phyloP scores from a whole-genome alignment of 2,113 vertebrate genomes.

The Sylvilagus bachmani region DNA sequence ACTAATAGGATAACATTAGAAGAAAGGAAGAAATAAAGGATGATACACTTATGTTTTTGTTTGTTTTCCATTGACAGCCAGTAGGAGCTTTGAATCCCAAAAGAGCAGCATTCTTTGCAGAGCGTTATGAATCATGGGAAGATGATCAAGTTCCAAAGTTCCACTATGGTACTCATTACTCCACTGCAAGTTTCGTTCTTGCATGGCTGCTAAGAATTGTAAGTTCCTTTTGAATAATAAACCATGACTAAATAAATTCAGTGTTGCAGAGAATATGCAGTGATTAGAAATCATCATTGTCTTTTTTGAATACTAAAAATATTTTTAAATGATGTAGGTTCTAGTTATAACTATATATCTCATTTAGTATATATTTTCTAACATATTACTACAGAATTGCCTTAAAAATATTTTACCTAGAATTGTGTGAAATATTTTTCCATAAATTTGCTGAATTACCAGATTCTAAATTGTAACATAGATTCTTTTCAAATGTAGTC shows the following conservation, averaged over 20 bases:
- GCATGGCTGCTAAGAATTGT: slow-evolving; percentile 98
- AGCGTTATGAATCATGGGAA: slow-evolving; percentile 97
- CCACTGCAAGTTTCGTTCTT: slow-evolving; percentile 96
- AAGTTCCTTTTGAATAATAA: slow-evolving; percentile 86
- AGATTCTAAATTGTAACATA: slow-evolving; percentile 26
- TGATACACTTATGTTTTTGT: slow-evolving; percentile 45
- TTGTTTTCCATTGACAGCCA: slow-evolving; percentile 88
- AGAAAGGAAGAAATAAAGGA: slow-evolving; percentile 26
- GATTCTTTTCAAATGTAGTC: slow-evolving; percentile 70
- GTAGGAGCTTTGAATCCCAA: slow-evolving; percentile 98
- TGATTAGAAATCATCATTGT: slow-evolving; percentile 46
- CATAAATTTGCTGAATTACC: background rate
- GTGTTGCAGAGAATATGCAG: background rate
- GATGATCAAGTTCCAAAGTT: slow-evolving; percentile 99
- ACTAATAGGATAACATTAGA: background rate
- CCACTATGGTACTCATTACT: slow-evolving; percentile 99
- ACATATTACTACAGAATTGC: background rate
- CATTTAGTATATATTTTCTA: background rate
- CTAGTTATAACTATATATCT: slow-evolving; percentile 18
- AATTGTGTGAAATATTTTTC: background rate
- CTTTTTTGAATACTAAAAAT: background rate
- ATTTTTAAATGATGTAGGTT: slow-evolving; percentile 1
- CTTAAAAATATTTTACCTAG: slow-evolving; percentile 51
- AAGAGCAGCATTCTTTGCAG: slow-evolving; percentile 96
- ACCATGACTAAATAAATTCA: background rate